phyloP scores from a whole-genome alignment of 2,797 vertebrate species.

The Aselliscus stoliczkanus region DNA sequence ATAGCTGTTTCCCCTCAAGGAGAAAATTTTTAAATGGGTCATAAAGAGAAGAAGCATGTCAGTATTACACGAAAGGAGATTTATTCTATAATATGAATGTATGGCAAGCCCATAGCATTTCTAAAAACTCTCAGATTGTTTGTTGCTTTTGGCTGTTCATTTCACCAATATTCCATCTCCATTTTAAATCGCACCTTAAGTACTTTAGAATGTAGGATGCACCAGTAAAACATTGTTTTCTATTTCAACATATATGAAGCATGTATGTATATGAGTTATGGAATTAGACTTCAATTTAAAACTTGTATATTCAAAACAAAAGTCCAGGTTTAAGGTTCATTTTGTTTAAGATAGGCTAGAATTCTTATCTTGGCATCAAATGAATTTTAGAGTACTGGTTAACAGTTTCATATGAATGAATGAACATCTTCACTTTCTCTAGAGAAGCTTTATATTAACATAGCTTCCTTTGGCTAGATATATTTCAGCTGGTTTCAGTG shows the following conservation, averaged over 20 bases:
- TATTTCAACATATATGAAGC: background rate
- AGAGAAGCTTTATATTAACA: slow-evolving; percentile 8
- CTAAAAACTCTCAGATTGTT: background rate
- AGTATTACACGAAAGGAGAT: background rate
- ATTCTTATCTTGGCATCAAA: background rate
- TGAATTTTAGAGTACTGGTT: background rate
- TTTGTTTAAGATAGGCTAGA: background rate
- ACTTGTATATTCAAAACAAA: background rate
- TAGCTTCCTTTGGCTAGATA: slow-evolving; percentile 78
- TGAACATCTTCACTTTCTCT: background rate
- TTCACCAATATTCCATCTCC: background rate
- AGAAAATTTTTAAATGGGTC: background rate
- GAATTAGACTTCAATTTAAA: background rate
- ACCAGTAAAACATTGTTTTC: background rate
- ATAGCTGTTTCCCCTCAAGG: background rate
- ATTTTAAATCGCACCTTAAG: background rate
- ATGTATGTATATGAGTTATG: background rate
- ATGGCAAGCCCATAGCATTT: background rate
- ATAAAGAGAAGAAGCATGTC: background rate
- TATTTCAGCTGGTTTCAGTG: slow-evolving; percentile 88
- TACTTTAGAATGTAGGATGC: background rate
- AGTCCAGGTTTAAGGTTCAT: background rate
- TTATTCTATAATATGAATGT: background rate
- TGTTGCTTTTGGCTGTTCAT: background rate
- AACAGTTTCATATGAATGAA: background rate